These are phyloP conservation scores for Margarornis squamiger DNA, from an alignment of 2,797 vertebrate species.

Conservation along the genomic window DNA sequence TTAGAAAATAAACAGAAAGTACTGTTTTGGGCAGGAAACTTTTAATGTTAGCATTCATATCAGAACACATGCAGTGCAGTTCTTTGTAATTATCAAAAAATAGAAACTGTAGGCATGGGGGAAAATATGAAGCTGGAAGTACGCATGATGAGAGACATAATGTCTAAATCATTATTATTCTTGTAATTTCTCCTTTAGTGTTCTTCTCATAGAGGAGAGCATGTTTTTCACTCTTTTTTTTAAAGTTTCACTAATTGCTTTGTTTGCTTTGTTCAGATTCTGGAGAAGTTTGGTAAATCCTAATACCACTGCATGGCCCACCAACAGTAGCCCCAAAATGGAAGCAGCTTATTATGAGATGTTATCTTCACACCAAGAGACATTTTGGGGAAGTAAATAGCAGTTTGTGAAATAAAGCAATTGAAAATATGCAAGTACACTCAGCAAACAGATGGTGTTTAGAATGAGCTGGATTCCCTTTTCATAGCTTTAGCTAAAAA, in stretches of 20 bases:
- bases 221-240: neutral
- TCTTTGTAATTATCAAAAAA: conserved; percentile 24
- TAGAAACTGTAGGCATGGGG: neutral
- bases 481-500: neutral
- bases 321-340: neutral
- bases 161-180: neutral
- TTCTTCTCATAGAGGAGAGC: neutral
- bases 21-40: conserved; percentile 14
- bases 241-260: neutral
- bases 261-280: neutral
- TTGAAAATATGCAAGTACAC: neutral
- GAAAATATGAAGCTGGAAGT: neutral
- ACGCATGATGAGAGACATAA: neutral
- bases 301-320: neutral
- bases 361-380: conserved; percentile 33
- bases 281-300: conserved; percentile 4
- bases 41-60: conserved; percentile 9
- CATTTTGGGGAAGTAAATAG: conserved; percentile 10
- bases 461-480: neutral
- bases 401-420: conserved; percentile 1
- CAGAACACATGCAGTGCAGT: neutral
- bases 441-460: conserved; percentile 42
- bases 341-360: conserved; percentile 16
- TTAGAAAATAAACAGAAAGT: neutral
- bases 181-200: neutral